Evolutionary conservation across 2,888 invertebrate species (phyloP).

Genomic region (Macrophya alboannulata): DNA sequence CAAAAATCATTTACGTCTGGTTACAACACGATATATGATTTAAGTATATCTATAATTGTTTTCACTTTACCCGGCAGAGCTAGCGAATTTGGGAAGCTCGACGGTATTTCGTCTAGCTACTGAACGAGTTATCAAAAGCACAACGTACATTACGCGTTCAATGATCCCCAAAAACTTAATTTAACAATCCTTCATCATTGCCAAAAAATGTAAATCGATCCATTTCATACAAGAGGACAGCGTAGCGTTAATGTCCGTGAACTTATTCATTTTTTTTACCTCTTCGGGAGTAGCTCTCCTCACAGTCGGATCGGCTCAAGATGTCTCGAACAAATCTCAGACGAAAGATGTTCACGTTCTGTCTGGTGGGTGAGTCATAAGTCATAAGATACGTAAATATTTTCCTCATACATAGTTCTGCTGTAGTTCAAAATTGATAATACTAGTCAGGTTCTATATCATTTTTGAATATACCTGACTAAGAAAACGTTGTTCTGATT

Average conservation of each 20-base stretch:
- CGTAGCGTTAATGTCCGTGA: not conserved
- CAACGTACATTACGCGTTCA: not conserved
- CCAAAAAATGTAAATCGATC: not conserved
- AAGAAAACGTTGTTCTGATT: not conserved
- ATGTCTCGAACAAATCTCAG: not conserved
- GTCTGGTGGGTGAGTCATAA: not conserved
- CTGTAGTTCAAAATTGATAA: not conserved
- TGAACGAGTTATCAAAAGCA: not conserved
- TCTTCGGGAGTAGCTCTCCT: not conserved
- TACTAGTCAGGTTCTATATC: not conserved
- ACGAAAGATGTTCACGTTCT: not conserved
- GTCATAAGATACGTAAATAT: not conserved
- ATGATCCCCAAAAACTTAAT: not conserved
- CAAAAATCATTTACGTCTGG: not conserved
- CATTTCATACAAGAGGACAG: not conserved
- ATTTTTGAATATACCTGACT: not conserved
- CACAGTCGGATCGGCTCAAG: slow-evolving; percentile 9
- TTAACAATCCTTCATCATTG: not conserved
- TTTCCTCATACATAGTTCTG: not conserved
- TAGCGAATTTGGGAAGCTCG: too few species aligned
- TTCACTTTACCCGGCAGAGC: too few species aligned
- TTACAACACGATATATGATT: not conserved
- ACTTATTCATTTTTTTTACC: not conserved
- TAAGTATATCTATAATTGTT: too few species aligned
- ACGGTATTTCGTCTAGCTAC: too few species aligned